Evolutionary conservation across 2,797 vertebrate species (phyloP).

Genomic region (Avahi laniger): DNA sequence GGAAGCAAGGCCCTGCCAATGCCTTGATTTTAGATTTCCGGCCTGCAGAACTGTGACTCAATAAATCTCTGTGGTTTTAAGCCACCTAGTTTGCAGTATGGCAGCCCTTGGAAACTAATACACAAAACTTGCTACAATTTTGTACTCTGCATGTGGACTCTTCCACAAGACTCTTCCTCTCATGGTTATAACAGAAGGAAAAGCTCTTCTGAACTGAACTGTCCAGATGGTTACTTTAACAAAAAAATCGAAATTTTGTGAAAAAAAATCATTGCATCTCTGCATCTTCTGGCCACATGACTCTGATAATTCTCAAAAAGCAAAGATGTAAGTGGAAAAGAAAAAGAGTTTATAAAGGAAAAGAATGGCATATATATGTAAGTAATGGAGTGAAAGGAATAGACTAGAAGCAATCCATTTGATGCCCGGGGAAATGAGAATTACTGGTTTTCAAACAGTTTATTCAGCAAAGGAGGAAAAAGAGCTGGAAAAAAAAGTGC

Average conservation of each 20-base stretch:
- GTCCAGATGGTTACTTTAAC: neutral
- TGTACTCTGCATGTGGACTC: neutral
- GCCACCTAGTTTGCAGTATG: neutral
- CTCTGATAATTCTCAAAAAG: neutral
- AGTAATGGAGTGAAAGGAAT: neutral
- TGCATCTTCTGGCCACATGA: neutral
- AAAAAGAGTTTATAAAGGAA: neutral
- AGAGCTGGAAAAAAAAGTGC: neutral
- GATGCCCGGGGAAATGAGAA: neutral
- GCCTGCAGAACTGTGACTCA: neutral
- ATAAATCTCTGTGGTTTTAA: neutral
- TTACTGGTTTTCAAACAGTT: neutral
- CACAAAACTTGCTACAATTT: neutral
- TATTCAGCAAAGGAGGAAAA: neutral
- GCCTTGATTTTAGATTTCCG: neutral
- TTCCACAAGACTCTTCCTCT: neutral
- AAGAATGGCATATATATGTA: neutral
- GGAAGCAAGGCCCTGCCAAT: neutral
- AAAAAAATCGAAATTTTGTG: neutral
- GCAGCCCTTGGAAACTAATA: neutral
- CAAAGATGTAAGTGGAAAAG: neutral
- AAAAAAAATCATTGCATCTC: neutral
- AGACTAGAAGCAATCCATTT: neutral
- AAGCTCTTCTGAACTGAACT: neutral
- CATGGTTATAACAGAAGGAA: neutral